Evolutionary conservation across 2,113 vertebrate species (phyloP).

Genomic region (Urocolius indicus): DNA sequence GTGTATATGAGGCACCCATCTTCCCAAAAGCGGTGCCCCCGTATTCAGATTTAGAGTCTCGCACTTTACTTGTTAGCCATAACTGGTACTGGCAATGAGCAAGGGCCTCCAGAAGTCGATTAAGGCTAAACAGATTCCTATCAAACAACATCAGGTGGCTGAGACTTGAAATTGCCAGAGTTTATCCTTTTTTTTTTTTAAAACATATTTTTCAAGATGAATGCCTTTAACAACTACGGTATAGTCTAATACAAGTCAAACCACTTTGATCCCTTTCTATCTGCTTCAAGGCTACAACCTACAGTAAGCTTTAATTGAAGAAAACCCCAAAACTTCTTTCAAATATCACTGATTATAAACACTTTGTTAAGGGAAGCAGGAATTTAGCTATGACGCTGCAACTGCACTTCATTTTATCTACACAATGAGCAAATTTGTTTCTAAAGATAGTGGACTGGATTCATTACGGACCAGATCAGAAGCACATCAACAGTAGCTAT

Average conservation of each 20-base stretch:
- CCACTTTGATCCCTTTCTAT: constrained; percentile 41
- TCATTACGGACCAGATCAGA: background rate
- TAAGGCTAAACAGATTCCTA: background rate
- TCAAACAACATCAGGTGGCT: background rate
- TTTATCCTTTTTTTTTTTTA: background rate
- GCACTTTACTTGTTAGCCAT: background rate
- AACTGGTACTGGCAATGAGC: background rate
- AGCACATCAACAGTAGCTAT: background rate
- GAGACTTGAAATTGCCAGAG: background rate
- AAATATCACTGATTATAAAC: background rate
- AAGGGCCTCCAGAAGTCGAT: background rate
- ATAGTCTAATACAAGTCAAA: background rate
- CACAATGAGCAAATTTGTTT: background rate
- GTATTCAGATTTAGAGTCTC: background rate
- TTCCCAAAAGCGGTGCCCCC: background rate
- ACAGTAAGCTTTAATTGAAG: background rate
- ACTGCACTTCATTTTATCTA: background rate
- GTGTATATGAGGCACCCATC: background rate
- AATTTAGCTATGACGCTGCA: background rate
- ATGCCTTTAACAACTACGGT: background rate
- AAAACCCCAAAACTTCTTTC: background rate
- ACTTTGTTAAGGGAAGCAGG: background rate
- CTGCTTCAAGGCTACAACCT: constrained; percentile 1
- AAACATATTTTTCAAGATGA: background rate
- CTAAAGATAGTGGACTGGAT: background rate